phyloP scores from a whole-genome alignment of 1,140 invertebrate species.

The Archegozetes longisetosus region DNA sequence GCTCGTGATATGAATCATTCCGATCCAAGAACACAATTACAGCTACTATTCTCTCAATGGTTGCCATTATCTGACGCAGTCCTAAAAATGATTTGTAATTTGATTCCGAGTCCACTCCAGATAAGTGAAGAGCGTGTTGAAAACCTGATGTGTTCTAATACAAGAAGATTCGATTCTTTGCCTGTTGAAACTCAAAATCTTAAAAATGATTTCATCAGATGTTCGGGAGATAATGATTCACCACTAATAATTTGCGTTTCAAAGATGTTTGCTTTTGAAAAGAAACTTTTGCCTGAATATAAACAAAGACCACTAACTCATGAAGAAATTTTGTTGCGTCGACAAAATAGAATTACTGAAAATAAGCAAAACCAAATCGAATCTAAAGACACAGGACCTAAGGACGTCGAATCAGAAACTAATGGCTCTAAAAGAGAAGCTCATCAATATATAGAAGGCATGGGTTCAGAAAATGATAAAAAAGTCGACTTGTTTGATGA shows the following conservation, averaged over 20 bases:
- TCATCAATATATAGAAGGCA: not conserved
- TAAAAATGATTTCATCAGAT: conserved; percentile 35
- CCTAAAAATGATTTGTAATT: conserved; percentile 52
- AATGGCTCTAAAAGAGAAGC: conserved; percentile 15
- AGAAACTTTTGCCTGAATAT: conserved; percentile 47
- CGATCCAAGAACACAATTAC: conserved; percentile 57
- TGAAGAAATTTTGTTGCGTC: conserved; percentile 52
- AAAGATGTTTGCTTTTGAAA: conserved; percentile 66
- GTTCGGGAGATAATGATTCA: conserved; percentile 31
- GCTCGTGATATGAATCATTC: conserved; percentile 57
- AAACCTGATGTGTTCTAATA: conserved; percentile 49
- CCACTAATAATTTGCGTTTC: conserved; percentile 81
- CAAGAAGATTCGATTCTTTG: conserved; percentile 47
- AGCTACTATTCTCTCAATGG: conserved; percentile 72
- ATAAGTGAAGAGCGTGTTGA: conserved; percentile 59
- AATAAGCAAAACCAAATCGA: not conserved
- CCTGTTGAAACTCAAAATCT: conserved; percentile 50
- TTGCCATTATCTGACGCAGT: conserved; percentile 63
- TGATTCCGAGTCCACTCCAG: conserved; percentile 60
- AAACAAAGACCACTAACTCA: conserved; percentile 49
- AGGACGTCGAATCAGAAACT: conserved; percentile 16
- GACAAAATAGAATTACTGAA: conserved; percentile 41
- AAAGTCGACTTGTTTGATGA: conserved; percentile 30
- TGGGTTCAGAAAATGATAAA: conserved; percentile 19
- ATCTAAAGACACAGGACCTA: not conserved